Base-by-base conservation (phyloP, 1,140 invertebrate genomes). In the Drosophila jambulina region DNA sequence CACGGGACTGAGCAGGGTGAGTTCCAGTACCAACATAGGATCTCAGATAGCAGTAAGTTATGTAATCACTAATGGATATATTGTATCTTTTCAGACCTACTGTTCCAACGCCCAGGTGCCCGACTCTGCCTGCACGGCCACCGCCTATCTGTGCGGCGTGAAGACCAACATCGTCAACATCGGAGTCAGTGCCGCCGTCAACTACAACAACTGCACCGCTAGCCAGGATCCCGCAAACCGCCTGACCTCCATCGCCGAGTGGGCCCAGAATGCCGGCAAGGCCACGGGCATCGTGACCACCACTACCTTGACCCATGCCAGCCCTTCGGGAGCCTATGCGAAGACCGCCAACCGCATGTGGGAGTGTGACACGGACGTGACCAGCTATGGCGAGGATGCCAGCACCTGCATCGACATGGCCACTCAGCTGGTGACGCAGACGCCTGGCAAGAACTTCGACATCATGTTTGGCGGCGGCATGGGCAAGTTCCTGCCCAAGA, bases 51-150 rank as follows among this genome's bases (percentile, higher is more conserved):
- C 1, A n/a, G 38, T 15, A 4, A 13, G 36, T 34, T 4, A 19
- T 19, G 3, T 34, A n/a, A 21, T n/a, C 23, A 17, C 19, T 17
- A 54, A 38, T 9, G 2, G 3, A 2, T 25, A 8, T 19, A 1
- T 12, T 48, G 3, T n/a, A 9, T 19, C 15, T 8, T 15, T 40
- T 0, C 43, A 92, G 91, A 92, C 91, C 1, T 92, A 98, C 92
- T 97, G 96, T 87, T 93, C 96, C 13, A 96, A 98, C 91, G 94
- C 94, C 15, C 97, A 97, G 94, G 95, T 96, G 0, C 94, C 97
- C 0, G 97, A 98, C 91, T 97, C 96, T 0, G 97, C 97, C 0
- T 95, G 94, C 19, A 95, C 96, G 0, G 82, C 92, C 4, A 97
- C 96, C 3, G 96, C 96, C 0, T 96, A 96, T 74, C 91, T 97